Conservation (phyloP, 1,140 invertebrate genomes). For the Tetragnatha versicolor region DNA sequence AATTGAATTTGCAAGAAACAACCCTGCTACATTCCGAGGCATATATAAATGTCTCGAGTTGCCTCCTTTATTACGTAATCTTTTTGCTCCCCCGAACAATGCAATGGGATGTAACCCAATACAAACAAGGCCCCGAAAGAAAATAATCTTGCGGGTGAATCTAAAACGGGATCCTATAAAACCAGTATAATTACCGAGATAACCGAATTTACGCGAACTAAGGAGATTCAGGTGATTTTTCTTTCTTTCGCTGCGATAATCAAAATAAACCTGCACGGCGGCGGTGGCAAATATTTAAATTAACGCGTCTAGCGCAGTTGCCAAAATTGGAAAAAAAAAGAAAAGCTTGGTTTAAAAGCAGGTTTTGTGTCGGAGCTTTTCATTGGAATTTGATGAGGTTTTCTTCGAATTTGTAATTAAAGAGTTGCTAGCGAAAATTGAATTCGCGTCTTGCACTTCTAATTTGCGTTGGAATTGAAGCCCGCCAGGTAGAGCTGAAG, state of each 20-base stretch:
- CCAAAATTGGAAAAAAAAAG: too few relatives aligned
- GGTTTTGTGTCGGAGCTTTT: conserved; percentile 1
- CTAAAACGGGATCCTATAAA: conserved; percentile 3
- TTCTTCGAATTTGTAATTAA: conserved; percentile 15
- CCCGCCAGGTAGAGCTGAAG: neutral
- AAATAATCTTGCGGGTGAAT: neutral
- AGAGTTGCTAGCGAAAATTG: conserved; percentile 18
- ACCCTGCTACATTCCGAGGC: too few relatives aligned
- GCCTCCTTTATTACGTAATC: too few relatives aligned
- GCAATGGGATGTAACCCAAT: too few relatives aligned
- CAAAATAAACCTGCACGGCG: conserved; percentile 4
- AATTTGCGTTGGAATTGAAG: neutral
- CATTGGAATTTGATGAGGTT: conserved; percentile 1
- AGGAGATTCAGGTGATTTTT: neutral
- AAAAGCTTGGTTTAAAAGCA: conserved; percentile 1
- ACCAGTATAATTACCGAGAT: neutral
- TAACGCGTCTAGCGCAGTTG: neutral
- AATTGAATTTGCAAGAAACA: too few relatives aligned
- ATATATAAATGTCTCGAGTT: too few relatives aligned
- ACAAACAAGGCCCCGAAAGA: conserved; percentile 1
- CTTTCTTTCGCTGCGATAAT: too few relatives aligned
- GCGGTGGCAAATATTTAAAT: conserved; percentile 17
- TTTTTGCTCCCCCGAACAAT: too few relatives aligned
- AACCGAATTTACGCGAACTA: neutral
- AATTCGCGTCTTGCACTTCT: neutral